phyloP scores from a whole-genome alignment of 1,140 invertebrate species.

The Euura saliciscinereae region DNA sequence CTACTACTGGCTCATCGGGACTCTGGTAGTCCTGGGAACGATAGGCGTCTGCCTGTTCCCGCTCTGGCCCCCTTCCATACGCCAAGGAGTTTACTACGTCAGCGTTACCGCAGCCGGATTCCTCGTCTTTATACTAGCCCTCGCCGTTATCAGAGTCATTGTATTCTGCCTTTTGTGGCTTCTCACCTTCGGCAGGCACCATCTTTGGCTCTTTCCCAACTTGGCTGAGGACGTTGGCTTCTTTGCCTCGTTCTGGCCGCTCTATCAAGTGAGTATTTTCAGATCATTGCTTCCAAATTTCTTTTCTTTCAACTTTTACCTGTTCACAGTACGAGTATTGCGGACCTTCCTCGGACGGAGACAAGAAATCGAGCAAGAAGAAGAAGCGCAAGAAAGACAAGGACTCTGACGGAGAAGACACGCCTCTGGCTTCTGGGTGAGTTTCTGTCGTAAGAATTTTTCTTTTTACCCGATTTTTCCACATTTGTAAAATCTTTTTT shows the following conservation, averaged over 20 bases:
- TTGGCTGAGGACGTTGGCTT: slow-evolving; percentile 98
- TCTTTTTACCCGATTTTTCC: too few relatives aligned
- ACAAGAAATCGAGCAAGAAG: slow-evolving; percentile 72
- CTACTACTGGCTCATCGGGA: slow-evolving; percentile 95
- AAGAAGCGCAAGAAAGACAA: slow-evolving; percentile 79
- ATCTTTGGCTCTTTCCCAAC: slow-evolving; percentile 97
- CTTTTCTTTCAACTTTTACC: slow-evolving; percentile 19
- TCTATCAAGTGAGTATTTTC: slow-evolving; percentile 80
- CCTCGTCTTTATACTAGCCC: slow-evolving; percentile 88
- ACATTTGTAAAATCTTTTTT: background rate
- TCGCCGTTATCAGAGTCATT: slow-evolving; percentile 88
- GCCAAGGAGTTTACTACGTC: slow-evolving; percentile 96
- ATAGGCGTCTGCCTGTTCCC: slow-evolving; percentile 98
- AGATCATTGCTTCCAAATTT: slow-evolving; percentile 9
- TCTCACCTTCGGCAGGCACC: slow-evolving; percentile 86
- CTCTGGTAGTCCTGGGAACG: slow-evolving; percentile 88
- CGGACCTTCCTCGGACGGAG: slow-evolving; percentile 61
- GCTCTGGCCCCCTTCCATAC: slow-evolving; percentile 92
- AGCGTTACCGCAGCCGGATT: slow-evolving; percentile 94
- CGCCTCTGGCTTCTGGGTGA: slow-evolving; percentile 39
- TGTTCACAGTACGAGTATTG: slow-evolving; percentile 76
- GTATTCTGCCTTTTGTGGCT: slow-evolving; percentile 93
- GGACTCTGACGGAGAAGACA: slow-evolving; percentile 72
- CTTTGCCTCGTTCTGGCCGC: slow-evolving; percentile 97
- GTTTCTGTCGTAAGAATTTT: slow-evolving; percentile 23